Evolutionary conservation across 2,113 vertebrate species (phyloP), one percentile per base, ranked within the genome.

Genomic region (Elephas maximus): DNA sequence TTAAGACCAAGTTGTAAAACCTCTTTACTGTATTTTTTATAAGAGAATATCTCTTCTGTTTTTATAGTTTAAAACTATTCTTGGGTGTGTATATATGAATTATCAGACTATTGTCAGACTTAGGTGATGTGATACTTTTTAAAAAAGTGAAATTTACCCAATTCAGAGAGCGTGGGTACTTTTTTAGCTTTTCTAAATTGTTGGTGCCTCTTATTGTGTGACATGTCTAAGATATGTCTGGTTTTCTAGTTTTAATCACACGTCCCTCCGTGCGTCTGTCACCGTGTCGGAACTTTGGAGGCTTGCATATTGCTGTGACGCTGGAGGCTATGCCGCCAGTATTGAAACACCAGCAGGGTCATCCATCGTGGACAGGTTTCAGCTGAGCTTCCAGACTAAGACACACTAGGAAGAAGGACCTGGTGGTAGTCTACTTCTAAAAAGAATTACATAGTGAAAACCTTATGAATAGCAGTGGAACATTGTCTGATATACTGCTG

Each of bases 111-210:
- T 15, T 94, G 18, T 73, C 30, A 77, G 18, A 2, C 41, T 78
- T 87, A 23, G 37, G 65, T 88, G 14, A 67, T 26, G 9, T 84
- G 6, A 18, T 63, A 41, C 37, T 37, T 90, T 76, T 15, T 0
- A 81, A 90, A 26, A 83, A 14, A 65, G 37, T 79, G 60, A 89
- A 92, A 81, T 78, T 88, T 86, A 73, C 37, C 62, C 85, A 74
- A 82, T 65, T 91, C 44, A 20, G 45, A 76, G n/a, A 81, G 62
- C 24, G 63, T 88, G 45, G 67, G 53, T 92, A 80, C 26, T 86
- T 90, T 69, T 73, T 79, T 48, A 91, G 28, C 26, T 85, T 90
- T n/a, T 93, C 84, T 91, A 23, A 89, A 45, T 45, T 90, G 30
- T 67, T 82, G 86, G 20, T 92, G 51, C 51, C 37, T 90, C 63